Conservation (phyloP, 2,888 invertebrate genomes). For the Hydroisotoma schaefferi region DNA sequence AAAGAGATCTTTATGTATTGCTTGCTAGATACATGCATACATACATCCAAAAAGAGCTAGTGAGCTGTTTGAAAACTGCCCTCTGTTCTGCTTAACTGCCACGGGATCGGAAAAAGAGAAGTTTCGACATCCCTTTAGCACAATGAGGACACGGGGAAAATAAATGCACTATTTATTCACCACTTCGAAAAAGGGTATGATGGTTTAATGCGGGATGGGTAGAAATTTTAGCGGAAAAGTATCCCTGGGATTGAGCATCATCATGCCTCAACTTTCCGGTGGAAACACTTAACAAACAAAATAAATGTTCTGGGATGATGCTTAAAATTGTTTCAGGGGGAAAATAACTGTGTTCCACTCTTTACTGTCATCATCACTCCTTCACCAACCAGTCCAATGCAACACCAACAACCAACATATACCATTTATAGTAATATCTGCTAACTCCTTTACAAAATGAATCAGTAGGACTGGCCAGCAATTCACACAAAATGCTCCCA, state of each 20-base stretch:
- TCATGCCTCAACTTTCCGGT: background rate
- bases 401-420: no score
- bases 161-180: background rate
- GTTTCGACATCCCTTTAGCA: slow-evolving; percentile 6
- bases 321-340: background rate
- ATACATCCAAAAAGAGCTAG: no score
- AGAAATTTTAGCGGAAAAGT: background rate
- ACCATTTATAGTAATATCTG: no score
- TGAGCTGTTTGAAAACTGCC: background rate
- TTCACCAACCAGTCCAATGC: background rate
- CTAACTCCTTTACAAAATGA: no score
- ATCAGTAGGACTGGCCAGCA: no score
- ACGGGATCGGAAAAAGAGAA: background rate
- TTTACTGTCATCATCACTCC: background rate
- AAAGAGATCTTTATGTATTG: slow-evolving; percentile 20
- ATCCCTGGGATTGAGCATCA: background rate
- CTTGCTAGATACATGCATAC: no score
- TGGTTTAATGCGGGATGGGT: no score
- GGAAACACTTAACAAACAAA: background rate
- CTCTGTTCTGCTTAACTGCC: slow-evolving; percentile 1
- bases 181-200: background rate
- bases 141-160: background rate
- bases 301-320: background rate
- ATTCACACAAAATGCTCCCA: no score
- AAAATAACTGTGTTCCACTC: background rate